These are phyloP conservation scores for Trachurus trachurus DNA, from an alignment of 2,797 vertebrate genomes.

Conservation along the genomic window DNA sequence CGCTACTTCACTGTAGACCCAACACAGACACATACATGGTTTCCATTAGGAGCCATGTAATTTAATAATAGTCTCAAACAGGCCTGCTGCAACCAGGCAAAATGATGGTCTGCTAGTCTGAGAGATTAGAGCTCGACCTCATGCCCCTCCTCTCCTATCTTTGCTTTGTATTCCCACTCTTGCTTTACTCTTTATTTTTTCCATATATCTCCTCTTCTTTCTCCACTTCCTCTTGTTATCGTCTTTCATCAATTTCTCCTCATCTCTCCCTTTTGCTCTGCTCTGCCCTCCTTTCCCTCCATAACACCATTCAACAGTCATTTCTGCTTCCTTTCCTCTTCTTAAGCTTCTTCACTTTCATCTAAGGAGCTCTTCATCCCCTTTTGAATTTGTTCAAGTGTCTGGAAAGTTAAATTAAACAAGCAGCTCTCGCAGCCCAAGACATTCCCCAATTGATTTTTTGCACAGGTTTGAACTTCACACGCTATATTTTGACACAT, in stretches of 20 bases:
- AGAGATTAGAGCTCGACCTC: constrained; percentile 39
- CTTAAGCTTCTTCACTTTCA: constrained; percentile 6
- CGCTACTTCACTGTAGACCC: constrained; percentile 58
- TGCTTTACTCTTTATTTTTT: neutral
- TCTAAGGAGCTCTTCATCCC: constrained; percentile 4
- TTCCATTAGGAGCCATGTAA: constrained; percentile 79
- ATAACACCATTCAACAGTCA: neutral
- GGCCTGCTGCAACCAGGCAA: constrained; percentile 61
- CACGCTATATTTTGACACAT: neutral
- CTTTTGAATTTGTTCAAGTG: constrained; percentile 18
- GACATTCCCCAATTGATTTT: constrained; percentile 32
- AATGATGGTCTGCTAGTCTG: constrained; percentile 52
- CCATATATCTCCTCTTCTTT: neutral
- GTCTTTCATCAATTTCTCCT: neutral
- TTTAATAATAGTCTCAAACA: constrained; percentile 77
- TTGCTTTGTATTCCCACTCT: neutral
- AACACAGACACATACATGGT: constrained; percentile 76
- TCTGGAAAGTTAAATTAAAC: constrained; percentile 39
- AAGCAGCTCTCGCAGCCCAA: constrained; percentile 27
- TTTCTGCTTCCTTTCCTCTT: neutral
- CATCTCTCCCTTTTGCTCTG: neutral
- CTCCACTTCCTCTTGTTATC: neutral
- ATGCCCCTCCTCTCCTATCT: neutral
- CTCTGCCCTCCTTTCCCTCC: constrained; percentile 2
- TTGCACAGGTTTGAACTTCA: constrained; percentile 11